Conservation (phyloP, 2,113 vertebrate genomes). For the Misgurnus mizolepis region DNA sequence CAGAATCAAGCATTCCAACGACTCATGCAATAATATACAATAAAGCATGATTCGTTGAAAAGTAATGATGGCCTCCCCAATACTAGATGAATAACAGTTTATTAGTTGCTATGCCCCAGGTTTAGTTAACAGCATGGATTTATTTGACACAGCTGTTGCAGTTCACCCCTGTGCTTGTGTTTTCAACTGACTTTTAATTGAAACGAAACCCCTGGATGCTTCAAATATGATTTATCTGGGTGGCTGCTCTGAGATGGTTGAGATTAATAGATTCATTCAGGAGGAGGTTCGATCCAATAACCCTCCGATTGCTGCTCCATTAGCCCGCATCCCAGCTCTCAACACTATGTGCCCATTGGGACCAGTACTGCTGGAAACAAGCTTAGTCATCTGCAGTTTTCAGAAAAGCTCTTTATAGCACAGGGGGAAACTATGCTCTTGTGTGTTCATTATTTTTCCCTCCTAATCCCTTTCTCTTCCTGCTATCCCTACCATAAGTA, state of each 20-base stretch:
- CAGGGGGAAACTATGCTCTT: constrained; percentile 2
- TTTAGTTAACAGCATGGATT: background rate
- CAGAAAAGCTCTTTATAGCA: constrained; percentile 31
- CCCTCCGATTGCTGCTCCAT: constrained; percentile 43
- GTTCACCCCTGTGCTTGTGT: background rate
- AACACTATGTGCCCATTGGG: constrained; percentile 2
- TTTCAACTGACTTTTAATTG: constrained; percentile 12
- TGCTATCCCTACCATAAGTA: constrained; percentile 28
- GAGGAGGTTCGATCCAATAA: constrained; percentile 48
- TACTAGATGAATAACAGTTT: background rate
- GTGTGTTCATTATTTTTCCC: constrained; percentile 38
- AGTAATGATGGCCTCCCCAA: background rate
- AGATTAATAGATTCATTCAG: constrained; percentile 33
- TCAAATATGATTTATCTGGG: constrained; percentile 20
- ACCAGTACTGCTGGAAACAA: constrained; percentile 25
- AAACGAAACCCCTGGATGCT: background rate
- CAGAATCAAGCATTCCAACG: too few species aligned
- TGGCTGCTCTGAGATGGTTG: background rate
- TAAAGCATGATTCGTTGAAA: too few species aligned
- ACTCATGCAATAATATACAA: too few species aligned
- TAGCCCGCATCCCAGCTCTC: constrained; percentile 26
- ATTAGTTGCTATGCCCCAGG: background rate
- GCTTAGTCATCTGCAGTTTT: constrained; percentile 39
- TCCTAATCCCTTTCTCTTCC: constrained; percentile 24
- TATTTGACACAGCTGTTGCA: background rate